Conservation (phyloP, 2,888 invertebrate genomes). For the Drosophila fulvimacula region DNA sequence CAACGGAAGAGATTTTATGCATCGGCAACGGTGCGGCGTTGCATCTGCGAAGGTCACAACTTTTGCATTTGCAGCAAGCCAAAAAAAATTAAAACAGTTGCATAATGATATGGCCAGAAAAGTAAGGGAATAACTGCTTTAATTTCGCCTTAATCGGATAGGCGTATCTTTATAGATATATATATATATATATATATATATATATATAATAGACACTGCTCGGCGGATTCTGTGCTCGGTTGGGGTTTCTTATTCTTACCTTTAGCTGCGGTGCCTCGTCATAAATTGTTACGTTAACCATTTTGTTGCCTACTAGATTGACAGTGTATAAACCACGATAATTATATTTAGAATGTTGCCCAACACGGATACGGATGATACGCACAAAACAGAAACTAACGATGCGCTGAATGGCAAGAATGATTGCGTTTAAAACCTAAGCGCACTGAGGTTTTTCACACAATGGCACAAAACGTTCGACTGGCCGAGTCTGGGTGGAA, state of each 20-base stretch:
- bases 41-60: conserved; percentile 74
- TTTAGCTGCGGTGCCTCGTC: conserved; percentile 81
- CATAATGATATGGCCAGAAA: conserved; percentile 58
- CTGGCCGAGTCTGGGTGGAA: conserved; percentile 60
- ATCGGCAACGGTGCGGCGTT: conserved; percentile 41
- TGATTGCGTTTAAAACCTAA: conserved; percentile 46
- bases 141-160: conserved; percentile 25
- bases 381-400: conserved; percentile 60
- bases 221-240: conserved; percentile 10
- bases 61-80: conserved; percentile 49
- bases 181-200: conserved; percentile 26
- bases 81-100: conserved; percentile 42
- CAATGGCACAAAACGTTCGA: conserved; percentile 59
- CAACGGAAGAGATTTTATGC: conserved; percentile 57
- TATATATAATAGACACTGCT: background rate
- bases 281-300: conserved; percentile 83
- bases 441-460: conserved; percentile 34
- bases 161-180: conserved; percentile 60
- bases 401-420: conserved; percentile 45
- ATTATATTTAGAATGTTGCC: conserved; percentile 41
- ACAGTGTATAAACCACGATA: conserved; percentile 53
- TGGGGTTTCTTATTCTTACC: conserved; percentile 78
- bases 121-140: conserved; percentile 4
- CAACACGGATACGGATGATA: conserved; percentile 40
- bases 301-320: conserved; percentile 68